phyloP scores from a whole-genome alignment of 2,888 invertebrate species.

The Callyntrura guangdongensis region DNA sequence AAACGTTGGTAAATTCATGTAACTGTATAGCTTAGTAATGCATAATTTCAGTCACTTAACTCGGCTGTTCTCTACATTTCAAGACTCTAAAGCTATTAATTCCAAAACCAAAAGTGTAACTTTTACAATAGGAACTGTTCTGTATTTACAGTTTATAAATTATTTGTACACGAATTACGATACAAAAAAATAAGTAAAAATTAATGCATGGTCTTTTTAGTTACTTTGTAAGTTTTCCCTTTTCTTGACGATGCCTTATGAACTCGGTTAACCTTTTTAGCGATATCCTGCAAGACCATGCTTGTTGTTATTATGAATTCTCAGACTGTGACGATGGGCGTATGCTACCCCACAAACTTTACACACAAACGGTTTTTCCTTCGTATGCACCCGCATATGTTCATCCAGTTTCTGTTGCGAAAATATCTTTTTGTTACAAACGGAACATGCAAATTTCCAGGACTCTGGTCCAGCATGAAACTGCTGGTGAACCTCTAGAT shows the following conservation, averaged over 20 bases:
- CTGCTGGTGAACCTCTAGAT: background rate
- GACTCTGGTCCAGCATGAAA: background rate
- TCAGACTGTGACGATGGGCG: constrained; percentile 25
- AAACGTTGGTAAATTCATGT: no score
- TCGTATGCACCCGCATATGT: background rate
- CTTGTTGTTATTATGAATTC: background rate
- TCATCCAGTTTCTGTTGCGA: background rate
- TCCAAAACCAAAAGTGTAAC: no score
- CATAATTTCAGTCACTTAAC: no score
- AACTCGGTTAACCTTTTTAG: background rate
- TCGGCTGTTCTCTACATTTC: no score
- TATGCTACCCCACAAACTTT: background rate
- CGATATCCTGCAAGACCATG: background rate
- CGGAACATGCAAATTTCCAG: background rate
- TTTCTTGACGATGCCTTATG: background rate
- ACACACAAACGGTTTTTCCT: constrained; percentile 8
- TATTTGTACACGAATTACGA: no score
- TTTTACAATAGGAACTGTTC: no score
- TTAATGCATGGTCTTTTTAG: no score
- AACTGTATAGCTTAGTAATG: no score
- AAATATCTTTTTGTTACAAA: background rate
- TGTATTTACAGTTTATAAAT: no score
- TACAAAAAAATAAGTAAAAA: no score
- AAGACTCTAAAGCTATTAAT: no score
- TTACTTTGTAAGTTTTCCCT: no score